A percentile compares a stretch with the other conserved stretches of the same genome.
Evolutionary conservation across 1,140 invertebrate genomes (phyloP).

Genomic region (Phymorhynchus buccinoides): DNA sequence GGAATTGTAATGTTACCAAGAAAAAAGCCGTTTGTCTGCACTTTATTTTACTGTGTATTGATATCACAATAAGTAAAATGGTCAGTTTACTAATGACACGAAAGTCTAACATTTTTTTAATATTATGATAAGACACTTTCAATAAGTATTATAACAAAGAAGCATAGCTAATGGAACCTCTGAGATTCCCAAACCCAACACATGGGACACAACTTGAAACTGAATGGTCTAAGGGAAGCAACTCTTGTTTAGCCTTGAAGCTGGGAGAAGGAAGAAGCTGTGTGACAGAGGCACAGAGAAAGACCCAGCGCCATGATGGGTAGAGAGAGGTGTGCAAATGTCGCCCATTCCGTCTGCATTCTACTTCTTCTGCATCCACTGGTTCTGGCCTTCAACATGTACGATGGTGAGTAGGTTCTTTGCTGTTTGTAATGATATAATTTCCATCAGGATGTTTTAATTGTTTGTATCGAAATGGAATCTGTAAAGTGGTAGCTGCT

Average conservation of each 20-base stretch:
- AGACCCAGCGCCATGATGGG: not conserved
- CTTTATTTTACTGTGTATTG: not conserved
- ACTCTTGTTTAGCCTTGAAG: not conserved
- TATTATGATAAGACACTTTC: no score
- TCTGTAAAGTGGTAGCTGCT: no score
- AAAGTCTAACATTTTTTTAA: no score
- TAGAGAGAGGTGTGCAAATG: not conserved
- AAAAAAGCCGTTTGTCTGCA: no score
- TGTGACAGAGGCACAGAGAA: not conserved
- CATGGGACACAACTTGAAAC: not conserved
- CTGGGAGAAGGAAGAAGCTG: not conserved
- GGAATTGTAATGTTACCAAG: no score
- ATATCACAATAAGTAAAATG: not conserved
- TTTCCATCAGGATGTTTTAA: no score
- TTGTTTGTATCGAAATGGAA: no score
- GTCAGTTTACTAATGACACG: not conserved
- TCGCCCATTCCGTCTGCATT: not conserved
- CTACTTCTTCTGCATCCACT: not conserved
- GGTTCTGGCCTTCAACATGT: not conserved
- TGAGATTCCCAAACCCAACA: no score
- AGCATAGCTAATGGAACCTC: no score
- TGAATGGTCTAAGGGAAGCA: not conserved
- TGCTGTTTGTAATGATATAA: no score
- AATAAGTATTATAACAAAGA: no score
- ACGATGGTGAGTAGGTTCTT: not conserved